Conservation (phyloP, 2,113 vertebrate genomes). For the Myxocyprinus asiaticus region DNA sequence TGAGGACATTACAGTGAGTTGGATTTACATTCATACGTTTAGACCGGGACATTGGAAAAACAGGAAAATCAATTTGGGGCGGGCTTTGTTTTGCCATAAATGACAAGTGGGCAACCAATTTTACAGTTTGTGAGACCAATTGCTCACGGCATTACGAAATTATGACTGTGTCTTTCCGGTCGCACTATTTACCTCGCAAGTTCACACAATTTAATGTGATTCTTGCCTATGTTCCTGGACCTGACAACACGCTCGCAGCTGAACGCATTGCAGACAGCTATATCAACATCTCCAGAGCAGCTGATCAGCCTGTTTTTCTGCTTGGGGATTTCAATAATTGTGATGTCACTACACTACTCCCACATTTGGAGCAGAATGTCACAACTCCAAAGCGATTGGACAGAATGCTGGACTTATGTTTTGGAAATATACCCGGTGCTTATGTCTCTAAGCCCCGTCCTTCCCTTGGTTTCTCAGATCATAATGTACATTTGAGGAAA, state of each 20-base stretch:
- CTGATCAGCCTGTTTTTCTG: too few species aligned
- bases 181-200: slow-evolving; percentile 15
- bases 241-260: background rate
- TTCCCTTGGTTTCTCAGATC: too few species aligned
- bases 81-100: slow-evolving; percentile 8
- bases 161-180: background rate
- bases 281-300: too few species aligned
- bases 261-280: background rate
- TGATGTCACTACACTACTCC: too few species aligned
- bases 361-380: too few species aligned
- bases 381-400: too few species aligned
- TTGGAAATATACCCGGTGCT: too few species aligned
- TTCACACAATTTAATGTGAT: background rate
- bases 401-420: too few species aligned
- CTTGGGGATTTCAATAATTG: too few species aligned
- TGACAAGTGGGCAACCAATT: slow-evolving; percentile 40
- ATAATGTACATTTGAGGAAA: background rate
- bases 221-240: slow-evolving; percentile 9
- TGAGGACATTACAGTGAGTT: too few species aligned
- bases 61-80: slow-evolving; percentile 26
- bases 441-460: too few species aligned
- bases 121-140: slow-evolving; percentile 20
- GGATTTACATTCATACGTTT: too few species aligned
- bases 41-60: background rate
- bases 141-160: slow-evolving; percentile 33